Conservation (phyloP, 2,797 vertebrate species). For the Bradypodion ventrale region DNA sequence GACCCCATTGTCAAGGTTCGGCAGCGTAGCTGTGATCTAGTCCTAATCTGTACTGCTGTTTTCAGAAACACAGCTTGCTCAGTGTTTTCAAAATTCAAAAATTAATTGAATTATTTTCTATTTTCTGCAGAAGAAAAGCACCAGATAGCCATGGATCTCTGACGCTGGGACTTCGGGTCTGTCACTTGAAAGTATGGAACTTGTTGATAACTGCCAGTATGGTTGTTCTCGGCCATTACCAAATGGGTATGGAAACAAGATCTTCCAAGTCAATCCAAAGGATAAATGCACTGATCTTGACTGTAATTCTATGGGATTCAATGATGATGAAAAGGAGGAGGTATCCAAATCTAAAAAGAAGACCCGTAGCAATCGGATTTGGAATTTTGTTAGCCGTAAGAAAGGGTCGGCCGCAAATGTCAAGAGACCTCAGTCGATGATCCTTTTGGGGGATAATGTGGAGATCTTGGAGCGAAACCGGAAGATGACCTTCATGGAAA, state of each 20-base stretch:
- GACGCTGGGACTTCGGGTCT: conserved; percentile 23
- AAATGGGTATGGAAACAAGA: conserved; percentile 85
- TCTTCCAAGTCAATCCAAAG: conserved; percentile 82
- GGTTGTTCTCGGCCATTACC: conserved; percentile 65
- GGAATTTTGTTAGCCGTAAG: conserved; percentile 87
- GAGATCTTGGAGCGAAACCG: conserved; percentile 72
- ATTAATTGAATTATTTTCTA: conserved; percentile 49
- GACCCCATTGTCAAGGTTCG: too few relatives aligned
- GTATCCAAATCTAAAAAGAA: conserved; percentile 68
- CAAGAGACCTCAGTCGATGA: conserved; percentile 89
- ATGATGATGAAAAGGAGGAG: conserved; percentile 65
- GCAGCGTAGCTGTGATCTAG: too few relatives aligned
- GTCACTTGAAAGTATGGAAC: conserved; percentile 64
- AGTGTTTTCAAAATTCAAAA: background rate
- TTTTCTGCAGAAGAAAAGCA: conserved; percentile 56
- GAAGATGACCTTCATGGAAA: conserved; percentile 87
- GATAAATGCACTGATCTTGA: conserved; percentile 75
- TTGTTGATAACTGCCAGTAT: conserved; percentile 35
- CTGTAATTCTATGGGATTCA: conserved; percentile 64
- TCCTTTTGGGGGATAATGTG: conserved; percentile 80
- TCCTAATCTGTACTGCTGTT: too few relatives aligned
- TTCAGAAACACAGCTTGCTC: too few relatives aligned
- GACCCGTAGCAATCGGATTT: conserved; percentile 80
- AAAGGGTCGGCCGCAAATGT: conserved; percentile 77
- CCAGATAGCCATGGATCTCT: conserved; percentile 49